These are phyloP conservation scores for Carollia perspicillata DNA, from an alignment of 2,113 vertebrate genomes.

Conservation along the genomic window DNA sequence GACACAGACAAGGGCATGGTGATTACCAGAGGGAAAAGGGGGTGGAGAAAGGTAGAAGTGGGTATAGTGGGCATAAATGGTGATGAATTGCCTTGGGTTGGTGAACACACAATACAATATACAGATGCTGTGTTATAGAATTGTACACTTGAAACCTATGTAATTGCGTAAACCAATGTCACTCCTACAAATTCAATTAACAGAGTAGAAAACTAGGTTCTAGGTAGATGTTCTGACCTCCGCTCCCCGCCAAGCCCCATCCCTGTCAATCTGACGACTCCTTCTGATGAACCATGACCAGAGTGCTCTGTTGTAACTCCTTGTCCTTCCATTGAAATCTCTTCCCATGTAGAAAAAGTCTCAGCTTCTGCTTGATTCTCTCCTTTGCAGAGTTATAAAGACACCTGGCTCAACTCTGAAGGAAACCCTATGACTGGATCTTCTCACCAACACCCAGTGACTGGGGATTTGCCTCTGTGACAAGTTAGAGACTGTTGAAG, in stretches of 20 bases:
- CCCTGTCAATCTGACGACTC: not conserved
- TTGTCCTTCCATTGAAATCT: not conserved
- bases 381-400: constrained; percentile 52
- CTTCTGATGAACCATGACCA: not conserved
- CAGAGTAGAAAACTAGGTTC: not conserved
- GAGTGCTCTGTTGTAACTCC: not conserved
- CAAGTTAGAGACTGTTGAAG: not conserved
- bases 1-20: not conserved
- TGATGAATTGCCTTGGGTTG: not conserved
- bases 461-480: not conserved
- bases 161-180: not conserved
- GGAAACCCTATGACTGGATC: not conserved
- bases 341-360: not conserved
- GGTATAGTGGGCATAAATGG: not conserved
- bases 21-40: not conserved
- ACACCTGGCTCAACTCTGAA: not conserved
- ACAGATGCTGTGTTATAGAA: not conserved
- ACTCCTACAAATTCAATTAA: not conserved
- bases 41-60: not conserved
- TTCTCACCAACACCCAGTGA: not conserved
- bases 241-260: too few relatives aligned
- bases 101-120: not conserved
- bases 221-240: not conserved
- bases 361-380: constrained; percentile 34
- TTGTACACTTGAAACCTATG: not conserved